Conservation (phyloP, 2,113 vertebrate genomes). For the Prunella himalayana region DNA sequence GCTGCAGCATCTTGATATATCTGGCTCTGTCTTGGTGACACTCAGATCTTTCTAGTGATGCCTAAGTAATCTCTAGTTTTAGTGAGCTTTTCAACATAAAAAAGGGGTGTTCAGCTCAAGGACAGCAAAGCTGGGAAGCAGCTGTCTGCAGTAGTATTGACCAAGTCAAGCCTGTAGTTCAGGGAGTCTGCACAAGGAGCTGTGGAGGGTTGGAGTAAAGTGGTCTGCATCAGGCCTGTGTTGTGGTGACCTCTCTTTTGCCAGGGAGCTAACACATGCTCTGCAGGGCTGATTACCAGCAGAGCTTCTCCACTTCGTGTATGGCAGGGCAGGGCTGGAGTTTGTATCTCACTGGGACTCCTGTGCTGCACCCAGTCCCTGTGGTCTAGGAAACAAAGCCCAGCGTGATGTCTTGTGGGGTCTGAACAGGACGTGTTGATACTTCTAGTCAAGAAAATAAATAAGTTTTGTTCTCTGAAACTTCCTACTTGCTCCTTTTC, state of each 20-base stretch:
- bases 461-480: not conserved
- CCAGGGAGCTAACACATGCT: not conserved
- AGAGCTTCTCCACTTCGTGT: not conserved
- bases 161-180: not conserved
- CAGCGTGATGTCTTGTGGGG: not conserved
- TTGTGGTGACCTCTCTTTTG: not conserved
- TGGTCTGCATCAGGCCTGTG: not conserved
- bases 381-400: not conserved
- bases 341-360: not conserved
- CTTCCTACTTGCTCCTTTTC: not conserved
- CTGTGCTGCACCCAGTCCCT: fast-evolving
- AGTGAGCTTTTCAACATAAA: not conserved
- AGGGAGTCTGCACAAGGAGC: not conserved
- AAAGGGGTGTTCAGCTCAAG: not conserved
- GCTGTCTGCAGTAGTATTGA: not conserved
- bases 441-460: not conserved
- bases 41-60: not conserved
- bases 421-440: not conserved
- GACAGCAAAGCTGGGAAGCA: not conserved
- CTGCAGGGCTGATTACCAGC: not conserved
- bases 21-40: not conserved
- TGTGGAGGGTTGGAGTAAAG: not conserved
- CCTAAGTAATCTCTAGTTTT: not conserved
- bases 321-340: not conserved
- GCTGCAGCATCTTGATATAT: not conserved